Evolutionary conservation across 1,140 invertebrate species (phyloP), one percentile per base, ranked within the genome.

Genomic region (Sarcophaga peregrina): DNA sequence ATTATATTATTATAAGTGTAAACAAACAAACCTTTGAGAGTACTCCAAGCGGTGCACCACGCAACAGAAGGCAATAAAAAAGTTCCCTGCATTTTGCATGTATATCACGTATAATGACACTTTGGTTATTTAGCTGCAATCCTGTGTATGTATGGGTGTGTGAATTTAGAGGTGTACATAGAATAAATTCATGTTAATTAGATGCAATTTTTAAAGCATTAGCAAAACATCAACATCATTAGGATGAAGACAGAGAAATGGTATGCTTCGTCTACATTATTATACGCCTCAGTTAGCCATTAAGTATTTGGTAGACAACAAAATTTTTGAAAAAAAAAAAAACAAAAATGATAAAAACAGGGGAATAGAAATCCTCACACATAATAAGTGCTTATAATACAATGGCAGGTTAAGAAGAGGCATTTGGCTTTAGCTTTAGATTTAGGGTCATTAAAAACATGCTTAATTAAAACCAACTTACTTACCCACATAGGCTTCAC

Each of bases 1-100:
- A 37, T 37, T 37, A 37, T 37, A 37, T 37, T 37, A 37, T 37
- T 37, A 37, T 37, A 47, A 47, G 13, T 47, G 45, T 47, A 47
- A 68, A 68, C 62, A 68, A 62, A 82, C 62, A 82, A 80, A 95
- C 95, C 92, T 96, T 95, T 87, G 95, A 93, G 17, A 96, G 90
- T 81, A 93, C 92, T 82, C 94, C 93, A 15, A 96, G 87, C 0
- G 95, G 94, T 6, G 94, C 92, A 0, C 94, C 95, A 83, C 95
- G 92, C 7, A 95, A 91, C 1, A 96, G 87, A 1, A 96, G 91
- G 83, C 94, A 95, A 82, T 93, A 92, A 74, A 95, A 93, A 8
- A 96, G 88, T 85, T 96, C 93, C 84, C 94, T 93, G 87, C 95
- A 96, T 87, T 96, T 96, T 3, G 94, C 92, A 85, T 96, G 95